Conservation (phyloP, 2,113 vertebrate genomes). For the Herpetotheres cachinnans region DNA sequence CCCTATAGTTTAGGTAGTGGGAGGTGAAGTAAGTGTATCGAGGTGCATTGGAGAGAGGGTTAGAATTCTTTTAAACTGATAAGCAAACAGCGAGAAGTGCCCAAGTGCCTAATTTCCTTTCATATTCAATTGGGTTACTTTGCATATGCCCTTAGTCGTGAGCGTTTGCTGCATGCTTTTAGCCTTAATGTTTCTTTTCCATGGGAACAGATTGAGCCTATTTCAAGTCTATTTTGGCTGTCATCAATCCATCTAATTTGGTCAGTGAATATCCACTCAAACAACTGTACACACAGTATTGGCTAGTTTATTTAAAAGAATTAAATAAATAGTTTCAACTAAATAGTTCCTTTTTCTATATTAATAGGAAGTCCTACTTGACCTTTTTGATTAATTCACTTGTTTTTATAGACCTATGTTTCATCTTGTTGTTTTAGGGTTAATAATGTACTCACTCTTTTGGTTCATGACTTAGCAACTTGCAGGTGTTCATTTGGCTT, state of each 20-base stretch:
- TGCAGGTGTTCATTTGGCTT: not conserved
- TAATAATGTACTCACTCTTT: not conserved
- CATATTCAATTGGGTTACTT: accelerated
- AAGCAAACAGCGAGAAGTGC: not conserved
- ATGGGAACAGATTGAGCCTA: not conserved
- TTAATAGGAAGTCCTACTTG: not conserved
- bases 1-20: not conserved
- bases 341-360: not conserved
- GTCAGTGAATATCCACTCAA: not conserved
- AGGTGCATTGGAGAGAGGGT: not conserved
- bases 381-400: not conserved
- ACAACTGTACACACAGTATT: not conserved
- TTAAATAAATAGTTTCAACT: not conserved
- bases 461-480: not conserved
- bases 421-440: not conserved
- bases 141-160: not conserved
- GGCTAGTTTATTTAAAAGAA: not conserved
- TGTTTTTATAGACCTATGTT: not conserved
- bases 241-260: not conserved
- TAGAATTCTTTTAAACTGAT: not conserved
- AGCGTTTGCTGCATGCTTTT: not conserved
- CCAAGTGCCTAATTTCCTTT: not conserved
- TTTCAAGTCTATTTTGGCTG: not conserved
- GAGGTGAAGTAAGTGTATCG: not conserved
- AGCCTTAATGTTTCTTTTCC: not conserved